A percentile compares a stretch with the other conserved stretches of the same genome.
phyloP scores from a whole-genome alignment of 2,113 vertebrate species.

The Syngnathus floridae region DNA sequence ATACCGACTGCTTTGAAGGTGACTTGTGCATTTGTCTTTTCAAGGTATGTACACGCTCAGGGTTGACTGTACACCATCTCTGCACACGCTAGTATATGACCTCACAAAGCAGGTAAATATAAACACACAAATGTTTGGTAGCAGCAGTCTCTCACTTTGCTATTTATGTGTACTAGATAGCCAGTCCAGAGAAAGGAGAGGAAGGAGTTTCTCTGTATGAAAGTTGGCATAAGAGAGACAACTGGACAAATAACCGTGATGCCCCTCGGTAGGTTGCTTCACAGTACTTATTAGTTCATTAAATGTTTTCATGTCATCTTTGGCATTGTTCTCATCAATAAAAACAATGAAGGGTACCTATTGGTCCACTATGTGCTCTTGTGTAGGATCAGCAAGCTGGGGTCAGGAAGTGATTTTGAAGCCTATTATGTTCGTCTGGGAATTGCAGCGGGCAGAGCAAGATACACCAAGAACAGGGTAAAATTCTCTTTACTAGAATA shows the following conservation, averaged over 20 bases:
- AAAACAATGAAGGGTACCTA: neutral
- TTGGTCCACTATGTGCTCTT: neutral
- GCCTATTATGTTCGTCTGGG: conserved; percentile 91
- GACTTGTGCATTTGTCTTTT: conserved; percentile 29
- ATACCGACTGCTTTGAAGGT: neutral
- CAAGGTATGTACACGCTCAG: conserved; percentile 93
- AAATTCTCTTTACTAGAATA: neutral
- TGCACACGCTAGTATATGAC: conserved; percentile 83
- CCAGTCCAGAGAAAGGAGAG: conserved; percentile 85
- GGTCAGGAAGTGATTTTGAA: conserved; percentile 97
- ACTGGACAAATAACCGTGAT: conserved; percentile 71
- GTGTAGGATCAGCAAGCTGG: conserved; percentile 88
- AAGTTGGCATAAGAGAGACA: conserved; percentile 90
- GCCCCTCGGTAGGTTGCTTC: conserved; percentile 74
- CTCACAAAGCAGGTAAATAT: conserved; percentile 84
- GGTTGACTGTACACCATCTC: conserved; percentile 90
- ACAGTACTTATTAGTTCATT: neutral
- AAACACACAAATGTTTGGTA: neutral
- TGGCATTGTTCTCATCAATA: neutral
- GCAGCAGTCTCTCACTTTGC: neutral
- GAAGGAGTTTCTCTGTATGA: conserved; percentile 81
- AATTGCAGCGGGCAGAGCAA: conserved; percentile 83
- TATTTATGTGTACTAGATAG: conserved; percentile 64
- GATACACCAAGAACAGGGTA: conserved; percentile 86
- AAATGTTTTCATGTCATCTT: neutral